Base-by-base conservation (phyloP, 1,140 invertebrate genomes). In the Thereuonema tuberculata region DNA sequence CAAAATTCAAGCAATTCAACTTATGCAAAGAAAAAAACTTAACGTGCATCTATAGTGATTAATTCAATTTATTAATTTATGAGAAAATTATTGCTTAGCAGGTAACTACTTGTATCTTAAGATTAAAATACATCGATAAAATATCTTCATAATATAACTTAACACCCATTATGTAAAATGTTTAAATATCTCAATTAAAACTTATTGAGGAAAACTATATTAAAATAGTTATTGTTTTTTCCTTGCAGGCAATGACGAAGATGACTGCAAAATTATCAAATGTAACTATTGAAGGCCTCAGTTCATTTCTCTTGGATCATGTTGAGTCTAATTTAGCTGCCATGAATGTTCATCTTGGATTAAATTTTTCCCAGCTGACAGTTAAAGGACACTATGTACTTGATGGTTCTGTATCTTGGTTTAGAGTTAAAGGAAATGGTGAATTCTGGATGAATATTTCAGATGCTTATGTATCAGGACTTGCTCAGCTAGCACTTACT, bases 361-460 rank as follows among this genome's bases (percentile, higher is more conserved):
- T 52, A 9, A 24, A 52, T 12, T 52, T 52, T 12, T 12, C 49
- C 9, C 14, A 52, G 21, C 49, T 52, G 12, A 52, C 9, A 9
- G 49, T 24, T 9, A 52, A 24, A 9, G 49, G 49, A 14, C 5
- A 52, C 12, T 52, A 52, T 52, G 9, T 21, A 24, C 49, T 52
- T 9, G 24, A 52, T 20, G 49, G 15, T 12, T 12, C 5, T 12
- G 12, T 9, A 9, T 52, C 12, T 24, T 15, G 12, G 5, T 15
- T 24, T 24, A 14, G 14, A 9, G 49, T 52, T 9, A 52, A 52
- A 9, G 49, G 49, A 9, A 24, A 15, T 12, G 49, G 49, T 24
- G 12, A 15, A 52, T 52, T 52, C 21, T 52, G 49, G 49, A 52
- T 52, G 49, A 52, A 52, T 21, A 52, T 52, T 24, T 12, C 49